Evolutionary conservation across 2,888 invertebrate species (phyloP).

Genomic region (Microctonus brassicae): DNA sequence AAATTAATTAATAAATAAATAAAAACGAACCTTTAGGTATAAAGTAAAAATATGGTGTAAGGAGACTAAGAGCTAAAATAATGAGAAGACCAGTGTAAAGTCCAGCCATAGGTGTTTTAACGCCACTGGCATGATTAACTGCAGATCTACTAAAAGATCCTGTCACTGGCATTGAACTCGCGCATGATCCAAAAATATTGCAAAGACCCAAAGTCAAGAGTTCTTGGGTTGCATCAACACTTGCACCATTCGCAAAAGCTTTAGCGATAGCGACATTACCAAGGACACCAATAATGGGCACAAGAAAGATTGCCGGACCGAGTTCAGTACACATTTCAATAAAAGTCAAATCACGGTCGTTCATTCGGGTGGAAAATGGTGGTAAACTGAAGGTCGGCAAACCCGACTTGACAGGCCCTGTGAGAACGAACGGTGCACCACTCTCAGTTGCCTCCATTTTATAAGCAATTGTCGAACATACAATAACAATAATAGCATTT

Average conservation of each 20-base stretch:
- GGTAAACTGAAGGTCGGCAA: constrained; percentile 79
- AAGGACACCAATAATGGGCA: constrained; percentile 90
- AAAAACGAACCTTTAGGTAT: constrained; percentile 80
- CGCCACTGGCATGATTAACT: constrained; percentile 95
- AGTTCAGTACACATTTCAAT: constrained; percentile 83
- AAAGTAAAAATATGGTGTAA: constrained; percentile 91
- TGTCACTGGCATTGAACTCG: constrained; percentile 91
- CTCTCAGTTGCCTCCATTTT: constrained; percentile 71
- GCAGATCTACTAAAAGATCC: constrained; percentile 92
- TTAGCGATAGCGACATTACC: constrained; percentile 97
- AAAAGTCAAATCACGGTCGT: constrained; percentile 75
- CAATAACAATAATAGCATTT: constrained; percentile 85
- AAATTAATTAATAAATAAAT: no score
- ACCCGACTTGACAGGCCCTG: constrained; percentile 82
- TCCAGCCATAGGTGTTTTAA: constrained; percentile 89
- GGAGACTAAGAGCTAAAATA: constrained; percentile 83
- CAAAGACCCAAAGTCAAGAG: constrained; percentile 87
- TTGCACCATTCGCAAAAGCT: constrained; percentile 87
- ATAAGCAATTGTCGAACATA: constrained; percentile 80
- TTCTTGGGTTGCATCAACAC: constrained; percentile 92
- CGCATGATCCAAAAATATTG: constrained; percentile 89
- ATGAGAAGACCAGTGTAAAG: constrained; percentile 86
- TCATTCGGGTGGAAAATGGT: constrained; percentile 77
- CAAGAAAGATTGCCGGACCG: constrained; percentile 86
- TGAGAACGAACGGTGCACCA: constrained; percentile 79